These are phyloP conservation scores for Pontoporia blainvillei DNA, from an alignment of 2,113 vertebrate species.

Conservation along the genomic window DNA sequence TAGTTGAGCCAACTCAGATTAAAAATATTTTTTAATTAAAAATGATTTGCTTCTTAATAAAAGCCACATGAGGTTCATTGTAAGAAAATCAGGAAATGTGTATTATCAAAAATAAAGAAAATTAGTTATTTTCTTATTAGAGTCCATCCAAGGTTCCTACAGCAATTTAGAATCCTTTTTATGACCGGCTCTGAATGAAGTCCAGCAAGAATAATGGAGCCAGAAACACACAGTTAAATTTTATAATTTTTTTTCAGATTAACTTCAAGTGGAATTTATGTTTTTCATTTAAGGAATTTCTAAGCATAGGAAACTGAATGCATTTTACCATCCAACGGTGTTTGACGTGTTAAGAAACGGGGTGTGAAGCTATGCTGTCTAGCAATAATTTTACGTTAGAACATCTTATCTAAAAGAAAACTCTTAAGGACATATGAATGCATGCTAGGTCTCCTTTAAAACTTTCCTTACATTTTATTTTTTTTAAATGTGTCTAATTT, in stretches of 20 bases:
- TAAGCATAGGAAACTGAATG: background rate
- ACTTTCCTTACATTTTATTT: background rate
- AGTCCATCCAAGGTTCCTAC: background rate
- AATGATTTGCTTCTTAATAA: too few relatives aligned
- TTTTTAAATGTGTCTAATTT: too few relatives aligned
- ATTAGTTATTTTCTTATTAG: background rate
- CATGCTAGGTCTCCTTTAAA: background rate
- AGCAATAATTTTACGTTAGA: slow-evolving; percentile 20
- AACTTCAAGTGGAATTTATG: background rate
- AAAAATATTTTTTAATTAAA: background rate
- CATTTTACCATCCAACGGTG: slow-evolving; percentile 21
- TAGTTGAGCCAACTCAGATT: background rate
- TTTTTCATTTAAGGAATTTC: background rate
- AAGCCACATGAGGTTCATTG: background rate
- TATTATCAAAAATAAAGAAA: background rate
- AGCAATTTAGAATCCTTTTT: background rate
- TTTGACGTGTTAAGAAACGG: slow-evolving; percentile 20
- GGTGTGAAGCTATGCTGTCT: background rate
- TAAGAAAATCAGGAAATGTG: background rate
- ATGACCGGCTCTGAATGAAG: background rate
- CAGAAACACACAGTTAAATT: slow-evolving; percentile 20
- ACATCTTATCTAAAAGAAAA: slow-evolving; percentile 26
- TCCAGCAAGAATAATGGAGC: background rate
- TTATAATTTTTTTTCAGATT: slow-evolving; percentile 16
- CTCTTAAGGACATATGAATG: slow-evolving; percentile 1